Evolutionary conservation across 30 jellyfish, hydroid and myxozoan genomes (phyloP).

Genomic region (Aurelia sp.): DNA sequence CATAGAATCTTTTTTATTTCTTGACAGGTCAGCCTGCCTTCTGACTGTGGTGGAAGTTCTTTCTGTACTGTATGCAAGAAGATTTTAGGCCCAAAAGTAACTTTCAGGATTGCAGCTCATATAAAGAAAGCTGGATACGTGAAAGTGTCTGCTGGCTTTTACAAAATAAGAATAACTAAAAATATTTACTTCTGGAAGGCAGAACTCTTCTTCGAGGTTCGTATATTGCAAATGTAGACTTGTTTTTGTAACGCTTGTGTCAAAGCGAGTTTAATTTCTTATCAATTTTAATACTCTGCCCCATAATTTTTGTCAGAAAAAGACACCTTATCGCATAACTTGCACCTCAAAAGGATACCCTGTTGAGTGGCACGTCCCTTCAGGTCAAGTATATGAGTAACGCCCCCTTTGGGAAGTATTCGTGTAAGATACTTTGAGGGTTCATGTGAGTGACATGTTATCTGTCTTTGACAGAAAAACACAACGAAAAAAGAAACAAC

Average conservation of each 20-base stretch:
- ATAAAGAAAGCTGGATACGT: constrained; percentile 56
- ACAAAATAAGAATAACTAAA: constrained; percentile 75
- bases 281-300: too few relatives aligned
- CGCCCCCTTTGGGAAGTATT: too few relatives aligned
- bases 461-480: constrained; percentile 58
- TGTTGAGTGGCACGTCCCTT: too few relatives aligned
- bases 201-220: constrained; percentile 86
- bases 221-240: neutral
- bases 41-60: constrained; percentile 92
- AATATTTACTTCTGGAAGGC: constrained; percentile 68
- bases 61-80: constrained; percentile 83
- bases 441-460: too few relatives aligned
- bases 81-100: constrained; percentile 88
- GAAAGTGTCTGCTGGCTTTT: constrained; percentile 92
- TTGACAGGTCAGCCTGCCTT: constrained; percentile 83
- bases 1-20: neutral
- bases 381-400: too few relatives aligned
- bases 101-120: constrained; percentile 81
- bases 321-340: too few relatives aligned
- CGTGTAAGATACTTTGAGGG: too few relatives aligned
- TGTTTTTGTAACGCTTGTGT: too few relatives aligned
- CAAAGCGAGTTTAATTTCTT: too few relatives aligned
- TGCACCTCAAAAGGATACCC: too few relatives aligned
- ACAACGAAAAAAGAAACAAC: constrained; percentile 65
- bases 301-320: too few relatives aligned